Percentiles rank a stretch among this genome's conserved stretches.
These are phyloP conservation scores for Hemicentrotus pulcherrimus DNA, from an alignment of 35 echinoderm and acorn worm species.

Conservation along the genomic window DNA sequence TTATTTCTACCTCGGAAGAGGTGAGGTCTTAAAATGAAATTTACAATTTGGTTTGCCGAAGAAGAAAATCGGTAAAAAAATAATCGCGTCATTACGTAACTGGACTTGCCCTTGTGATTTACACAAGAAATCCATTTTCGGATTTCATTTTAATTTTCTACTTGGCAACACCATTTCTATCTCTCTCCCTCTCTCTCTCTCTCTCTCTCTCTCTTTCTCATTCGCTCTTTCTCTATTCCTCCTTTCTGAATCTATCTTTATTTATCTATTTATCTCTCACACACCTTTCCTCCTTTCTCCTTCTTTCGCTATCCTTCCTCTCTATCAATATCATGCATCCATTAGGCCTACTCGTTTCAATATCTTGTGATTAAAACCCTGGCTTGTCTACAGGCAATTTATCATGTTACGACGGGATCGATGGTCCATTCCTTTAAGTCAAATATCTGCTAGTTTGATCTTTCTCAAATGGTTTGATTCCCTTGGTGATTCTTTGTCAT, in stretches of 20 bases:
- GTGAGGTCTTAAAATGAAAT: too few relatives aligned
- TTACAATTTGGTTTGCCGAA: too few relatives aligned
- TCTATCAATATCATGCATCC: neutral
- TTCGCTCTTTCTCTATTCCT: neutral
- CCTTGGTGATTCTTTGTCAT: neutral
- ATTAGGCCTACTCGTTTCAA: neutral
- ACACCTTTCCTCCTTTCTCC: neutral
- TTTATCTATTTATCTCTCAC: neutral
- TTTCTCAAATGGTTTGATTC: constrained; percentile 3
- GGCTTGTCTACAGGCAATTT: neutral
- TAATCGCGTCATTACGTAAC: too few relatives aligned
- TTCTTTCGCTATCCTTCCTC: neutral
- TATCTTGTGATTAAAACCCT: neutral
- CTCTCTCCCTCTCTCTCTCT: neutral
- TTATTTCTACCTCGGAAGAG: too few relatives aligned
- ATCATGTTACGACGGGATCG: neutral
- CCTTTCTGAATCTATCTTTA: neutral
- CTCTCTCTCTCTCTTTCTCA: neutral
- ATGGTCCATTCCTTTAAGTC: neutral
- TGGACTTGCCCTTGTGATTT: too few relatives aligned
- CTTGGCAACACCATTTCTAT: neutral
- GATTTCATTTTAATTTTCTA: neutral
- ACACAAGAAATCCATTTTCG: too few relatives aligned
- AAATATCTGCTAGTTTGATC: constrained; percentile 3
- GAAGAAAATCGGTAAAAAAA: too few relatives aligned